Base-by-base conservation (phyloP, 2,797 vertebrate species). In the Kryptolebias ocellatus region DNA sequence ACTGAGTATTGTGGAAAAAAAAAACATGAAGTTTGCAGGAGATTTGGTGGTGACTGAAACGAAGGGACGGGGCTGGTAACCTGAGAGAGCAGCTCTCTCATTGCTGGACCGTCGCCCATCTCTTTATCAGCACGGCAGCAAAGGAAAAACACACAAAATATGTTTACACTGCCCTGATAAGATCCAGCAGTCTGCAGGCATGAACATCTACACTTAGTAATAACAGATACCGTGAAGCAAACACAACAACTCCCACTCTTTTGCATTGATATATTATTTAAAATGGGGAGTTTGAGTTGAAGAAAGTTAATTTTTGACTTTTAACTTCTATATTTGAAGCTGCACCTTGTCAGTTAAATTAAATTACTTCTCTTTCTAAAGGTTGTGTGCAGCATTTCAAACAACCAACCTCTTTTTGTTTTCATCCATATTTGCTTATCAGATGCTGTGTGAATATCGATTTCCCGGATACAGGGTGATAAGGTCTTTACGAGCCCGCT, bases 91-190 rank as follows among this genome's bases (percentile, higher is more conserved):
- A 63, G 60, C 60, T 44, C 51, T 63, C 60, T 68, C 71, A 1
- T 64, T 18, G 67, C 83, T 83, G 81, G 83, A 80, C 78, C 18
- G 49, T 39, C 59, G 71, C 81, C 88, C 77, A 74, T 89, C 82
- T 81, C 76, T 88, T 80, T 80, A 90, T 88, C 88, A 5, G 53
- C 77, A 39, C 76, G 31, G 54, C 83, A 59, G 75, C 60, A 0
- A n/a, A 78, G 58, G 60, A 73, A 84, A 86, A 88, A 86, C 73
- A 83, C 76, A 77, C 85, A 83, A 83, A 89, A 85, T 87, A 83
- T 87, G 87, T 90, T 90, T 86, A 87, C 74, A 81, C 28, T 75
- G 0, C 17, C 20, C 65, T 52, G 86, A 92, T 91, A 89, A 91
- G 76, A 87, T 83, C 82, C 71, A 11, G 51, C 56, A 4, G 68